Evolutionary conservation across 2,888 invertebrate genomes (phyloP).

Genomic region (Drosophila paucipuncta): DNA sequence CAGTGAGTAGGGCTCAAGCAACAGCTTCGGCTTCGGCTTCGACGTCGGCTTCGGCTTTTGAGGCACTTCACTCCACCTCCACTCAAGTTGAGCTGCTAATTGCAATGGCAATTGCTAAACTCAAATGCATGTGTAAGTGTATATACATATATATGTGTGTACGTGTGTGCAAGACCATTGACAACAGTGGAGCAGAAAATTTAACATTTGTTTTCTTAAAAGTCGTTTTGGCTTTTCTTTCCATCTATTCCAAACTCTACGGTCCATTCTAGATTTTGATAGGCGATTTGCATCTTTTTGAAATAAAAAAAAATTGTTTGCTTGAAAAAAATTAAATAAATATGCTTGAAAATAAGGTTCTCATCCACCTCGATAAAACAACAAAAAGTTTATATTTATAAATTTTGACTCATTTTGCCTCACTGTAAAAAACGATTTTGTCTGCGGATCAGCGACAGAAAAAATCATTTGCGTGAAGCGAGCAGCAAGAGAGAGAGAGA

Average conservation of each 20-base stretch:
- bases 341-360: background rate
- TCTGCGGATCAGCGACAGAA: constrained; percentile 52
- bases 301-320: background rate
- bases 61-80: constrained; percentile 60
- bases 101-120: constrained; percentile 73
- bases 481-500: constrained; percentile 19
- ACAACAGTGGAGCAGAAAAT: constrained; percentile 43
- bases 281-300: background rate
- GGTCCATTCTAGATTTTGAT: background rate
- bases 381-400: background rate
- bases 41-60: constrained; percentile 37
- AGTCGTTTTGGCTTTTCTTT: background rate
- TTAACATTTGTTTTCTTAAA: background rate
- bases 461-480: constrained; percentile 34
- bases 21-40: constrained; percentile 31
- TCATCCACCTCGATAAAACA: background rate
- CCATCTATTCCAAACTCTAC: too few relatives aligned
- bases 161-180: constrained; percentile 9
- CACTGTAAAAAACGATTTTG: constrained; percentile 41
- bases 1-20: constrained; percentile 30
- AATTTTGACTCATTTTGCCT: constrained; percentile 5
- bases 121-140: constrained; percentile 35
- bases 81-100: constrained; percentile 81
- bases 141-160: background rate
- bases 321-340: background rate